phyloP scores from a whole-genome alignment of 1,140 invertebrate species.

The Drosophila subobscura region DNA sequence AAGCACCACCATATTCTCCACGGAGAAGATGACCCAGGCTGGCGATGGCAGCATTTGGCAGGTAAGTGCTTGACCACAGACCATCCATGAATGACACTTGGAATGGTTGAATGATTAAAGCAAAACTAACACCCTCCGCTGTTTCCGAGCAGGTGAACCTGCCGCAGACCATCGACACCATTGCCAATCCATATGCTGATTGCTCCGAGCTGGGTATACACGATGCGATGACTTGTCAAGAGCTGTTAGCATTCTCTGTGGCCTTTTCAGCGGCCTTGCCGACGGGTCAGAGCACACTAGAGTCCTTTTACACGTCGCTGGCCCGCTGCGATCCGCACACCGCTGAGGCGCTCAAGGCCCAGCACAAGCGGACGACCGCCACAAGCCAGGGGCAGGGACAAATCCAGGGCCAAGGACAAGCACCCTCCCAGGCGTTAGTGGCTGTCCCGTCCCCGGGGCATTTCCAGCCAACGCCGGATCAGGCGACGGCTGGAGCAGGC shows the following conservation, averaged over 20 bases:
- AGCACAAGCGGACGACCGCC: not conserved
- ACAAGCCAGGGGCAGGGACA: not conserved
- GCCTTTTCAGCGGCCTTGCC: slow-evolving; percentile 95
- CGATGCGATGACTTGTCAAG: slow-evolving; percentile 93
- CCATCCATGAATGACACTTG: not conserved
- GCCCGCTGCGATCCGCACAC: slow-evolving; percentile 86
- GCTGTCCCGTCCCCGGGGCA: too few relatives aligned
- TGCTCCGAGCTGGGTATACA: slow-evolving; percentile 85
- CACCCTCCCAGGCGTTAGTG: too few relatives aligned
- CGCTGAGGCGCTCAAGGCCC: slow-evolving; percentile 61
- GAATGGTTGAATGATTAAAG: too few relatives aligned
- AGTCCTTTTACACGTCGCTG: slow-evolving; percentile 91
- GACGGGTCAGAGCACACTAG: slow-evolving; percentile 92
- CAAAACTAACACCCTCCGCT: not conserved
- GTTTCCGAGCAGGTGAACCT: slow-evolving; percentile 69
- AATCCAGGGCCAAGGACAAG: too few relatives aligned
- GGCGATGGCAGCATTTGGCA: slow-evolving; percentile 89
- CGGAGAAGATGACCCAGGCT: slow-evolving; percentile 94
- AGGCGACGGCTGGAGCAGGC: too few relatives aligned
- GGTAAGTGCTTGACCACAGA: slow-evolving; percentile 46
- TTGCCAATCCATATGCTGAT: slow-evolving; percentile 82
- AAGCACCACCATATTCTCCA: slow-evolving; percentile 90
- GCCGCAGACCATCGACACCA: slow-evolving; percentile 76
- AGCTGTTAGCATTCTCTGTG: slow-evolving; percentile 94
- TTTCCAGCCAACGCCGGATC: too few relatives aligned